Conservation (phyloP, 2,797 vertebrate genomes). For the Lacerta viridis region DNA sequence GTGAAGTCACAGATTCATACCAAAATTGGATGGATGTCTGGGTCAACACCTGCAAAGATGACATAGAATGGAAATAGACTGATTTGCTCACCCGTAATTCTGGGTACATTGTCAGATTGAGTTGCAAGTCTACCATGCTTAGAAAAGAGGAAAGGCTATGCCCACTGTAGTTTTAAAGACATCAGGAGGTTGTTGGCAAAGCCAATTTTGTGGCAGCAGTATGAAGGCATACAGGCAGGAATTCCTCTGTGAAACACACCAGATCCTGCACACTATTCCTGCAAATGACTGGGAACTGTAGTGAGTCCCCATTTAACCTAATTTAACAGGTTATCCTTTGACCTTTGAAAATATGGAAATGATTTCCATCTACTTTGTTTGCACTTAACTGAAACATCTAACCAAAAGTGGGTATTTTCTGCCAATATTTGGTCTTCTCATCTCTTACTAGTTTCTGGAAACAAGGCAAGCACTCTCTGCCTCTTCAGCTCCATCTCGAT, state of each 20-base stretch:
- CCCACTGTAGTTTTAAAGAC: not conserved
- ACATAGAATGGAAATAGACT: not conserved
- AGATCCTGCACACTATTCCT: not conserved
- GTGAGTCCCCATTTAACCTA: not conserved
- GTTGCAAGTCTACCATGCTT: not conserved
- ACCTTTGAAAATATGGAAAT: not conserved
- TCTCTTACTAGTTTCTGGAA: slow-evolving; percentile 11
- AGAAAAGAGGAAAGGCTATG: not conserved
- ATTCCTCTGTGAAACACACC: not conserved
- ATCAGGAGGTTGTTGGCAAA: not conserved
- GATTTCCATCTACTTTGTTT: not conserved
- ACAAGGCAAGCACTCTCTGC: not conserved
- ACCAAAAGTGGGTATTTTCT: not conserved
- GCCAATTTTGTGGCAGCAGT: not conserved
- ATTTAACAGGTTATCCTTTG: not conserved
- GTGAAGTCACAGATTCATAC: not conserved
- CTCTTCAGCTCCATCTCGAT: not conserved
- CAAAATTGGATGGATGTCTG: not conserved
- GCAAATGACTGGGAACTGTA: not conserved
- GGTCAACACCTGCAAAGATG: not conserved
- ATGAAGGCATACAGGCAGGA: not conserved
- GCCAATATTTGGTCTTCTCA: not conserved
- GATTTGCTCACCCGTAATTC: not conserved
- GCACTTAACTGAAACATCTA: not conserved
- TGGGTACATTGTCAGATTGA: not conserved